phyloP scores from a whole-genome alignment of 2,888 invertebrate species.

The Xylocampa areola region DNA sequence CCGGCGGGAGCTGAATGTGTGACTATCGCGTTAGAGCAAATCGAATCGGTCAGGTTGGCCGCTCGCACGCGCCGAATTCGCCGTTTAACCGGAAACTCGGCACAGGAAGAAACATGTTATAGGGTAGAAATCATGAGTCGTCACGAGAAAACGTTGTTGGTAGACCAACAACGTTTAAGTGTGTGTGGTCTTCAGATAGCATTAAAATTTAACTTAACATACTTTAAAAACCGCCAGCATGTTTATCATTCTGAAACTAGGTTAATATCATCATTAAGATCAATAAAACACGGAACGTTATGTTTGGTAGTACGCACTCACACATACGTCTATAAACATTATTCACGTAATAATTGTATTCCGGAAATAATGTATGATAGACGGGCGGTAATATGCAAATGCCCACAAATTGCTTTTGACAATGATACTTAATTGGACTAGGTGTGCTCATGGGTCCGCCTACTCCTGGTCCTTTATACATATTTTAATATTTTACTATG shows the following conservation, averaged over 20 bases:
- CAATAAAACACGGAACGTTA: conserved; percentile 14
- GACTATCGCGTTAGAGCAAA: conserved; percentile 87
- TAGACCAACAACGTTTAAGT: conserved; percentile 8
- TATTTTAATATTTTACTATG: conserved; percentile 35
- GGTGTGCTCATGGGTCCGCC: conserved; percentile 55
- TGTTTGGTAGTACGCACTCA: conserved; percentile 7
- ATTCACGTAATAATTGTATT: conserved; percentile 49
- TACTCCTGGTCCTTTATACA: conserved; percentile 34
- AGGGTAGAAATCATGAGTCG: conserved; percentile 65
- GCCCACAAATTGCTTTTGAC: conserved; percentile 69
- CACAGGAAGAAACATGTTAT: conserved; percentile 68
- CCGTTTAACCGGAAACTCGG: conserved; percentile 77
- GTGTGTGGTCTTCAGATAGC: neutral
- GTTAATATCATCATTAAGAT: conserved; percentile 14
- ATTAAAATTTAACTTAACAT: too few species aligned
- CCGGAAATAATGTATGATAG: conserved; percentile 65
- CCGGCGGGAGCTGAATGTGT: conserved; percentile 86
- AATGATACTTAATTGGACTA: conserved; percentile 68
- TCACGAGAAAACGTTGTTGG: conserved; percentile 54
- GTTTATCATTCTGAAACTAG: conserved; percentile 1
- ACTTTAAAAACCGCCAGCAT: neutral
- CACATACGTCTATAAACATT: conserved; percentile 28
- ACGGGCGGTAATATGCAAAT: conserved; percentile 73
- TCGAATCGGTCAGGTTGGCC: conserved; percentile 84
- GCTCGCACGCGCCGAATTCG: conserved; percentile 81